phyloP scores from a whole-genome alignment of 2,113 vertebrate species.

The rabbit (Oryctolagus cuniculus) region mOryCun1.1 NC_091432.1:197979001-197979500 shows the following conservation, averaged over 20 bases:
- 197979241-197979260: not conserved
- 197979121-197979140: not conserved
- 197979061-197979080: not conserved
- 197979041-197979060: constrained; percentile 27
- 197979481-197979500: not conserved
- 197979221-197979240: not conserved
- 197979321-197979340: not conserved
- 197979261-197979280: not conserved
- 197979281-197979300: not conserved
- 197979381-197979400: not conserved
- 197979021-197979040: not conserved
- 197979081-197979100: not conserved
- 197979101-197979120: not conserved
- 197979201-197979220: not conserved
- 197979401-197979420: not conserved
- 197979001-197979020: not conserved
- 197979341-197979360: not conserved
- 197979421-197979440: not conserved
- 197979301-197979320: not conserved
- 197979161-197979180: not conserved
- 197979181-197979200: not conserved
- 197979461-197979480: constrained; percentile 3
- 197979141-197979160: not conserved
- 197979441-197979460: not conserved
- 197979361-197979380: not conserved